A percentile compares a stretch with the other conserved stretches of the same genome.
phyloP scores from a whole-genome alignment of 2,888 invertebrate genomes.

The Polyommatus iphigenia region DNA sequence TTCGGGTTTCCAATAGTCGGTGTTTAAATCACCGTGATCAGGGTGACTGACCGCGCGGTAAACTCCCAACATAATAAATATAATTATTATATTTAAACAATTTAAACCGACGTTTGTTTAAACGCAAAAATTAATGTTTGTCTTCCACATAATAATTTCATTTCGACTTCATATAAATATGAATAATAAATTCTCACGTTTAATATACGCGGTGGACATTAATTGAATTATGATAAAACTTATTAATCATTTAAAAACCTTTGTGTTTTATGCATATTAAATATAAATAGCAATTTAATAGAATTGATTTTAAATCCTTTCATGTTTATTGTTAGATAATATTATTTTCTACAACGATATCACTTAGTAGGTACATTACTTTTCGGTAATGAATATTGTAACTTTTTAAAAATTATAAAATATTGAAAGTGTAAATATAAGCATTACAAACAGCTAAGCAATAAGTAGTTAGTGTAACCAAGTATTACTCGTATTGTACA shows the following conservation, averaged over 20 bases:
- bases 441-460: too few relatives aligned
- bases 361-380: too few relatives aligned
- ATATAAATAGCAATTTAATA: neutral
- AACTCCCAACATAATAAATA: neutral
- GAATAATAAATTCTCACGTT: constrained; percentile 2
- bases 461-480: too few relatives aligned
- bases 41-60: neutral
- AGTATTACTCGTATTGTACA: too few relatives aligned
- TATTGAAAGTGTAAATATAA: too few relatives aligned
- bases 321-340: neutral
- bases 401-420: too few relatives aligned
- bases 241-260: neutral
- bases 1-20: neutral
- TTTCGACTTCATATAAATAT: neutral
- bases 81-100: neutral
- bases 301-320: neutral
- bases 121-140: constrained; percentile 7
- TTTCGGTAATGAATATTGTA: too few relatives aligned
- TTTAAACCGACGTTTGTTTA: neutral
- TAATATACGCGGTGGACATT: neutral
- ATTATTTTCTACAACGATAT: too few relatives aligned
- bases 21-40: neutral
- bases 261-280: neutral
- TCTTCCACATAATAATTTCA: neutral
- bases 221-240: neutral